Percentiles rank a stretch among this genome's conserved stretches.
Conservation (phyloP, 1,140 invertebrate species). For the Bursaphelenchus mucronatus region DNA sequence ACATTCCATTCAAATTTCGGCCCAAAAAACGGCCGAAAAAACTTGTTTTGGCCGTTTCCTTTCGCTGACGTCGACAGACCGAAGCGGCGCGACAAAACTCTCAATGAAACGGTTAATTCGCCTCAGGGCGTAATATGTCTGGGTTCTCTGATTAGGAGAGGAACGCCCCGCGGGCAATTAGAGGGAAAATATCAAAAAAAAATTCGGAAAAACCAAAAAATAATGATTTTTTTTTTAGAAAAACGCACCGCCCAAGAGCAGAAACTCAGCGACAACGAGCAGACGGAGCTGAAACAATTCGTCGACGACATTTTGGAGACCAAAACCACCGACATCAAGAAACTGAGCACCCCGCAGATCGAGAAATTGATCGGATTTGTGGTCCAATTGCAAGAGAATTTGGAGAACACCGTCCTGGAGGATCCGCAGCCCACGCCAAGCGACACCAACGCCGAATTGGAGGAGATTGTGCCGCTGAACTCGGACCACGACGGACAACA, state of each 20-base stretch:
- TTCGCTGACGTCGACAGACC: no score
- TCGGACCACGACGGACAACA: slow-evolving; percentile 35
- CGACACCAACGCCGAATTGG: slow-evolving; percentile 38
- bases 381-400: slow-evolving; percentile 29
- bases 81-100: no score
- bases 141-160: no score
- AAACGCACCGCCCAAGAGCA: slow-evolving; percentile 15
- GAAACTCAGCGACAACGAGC: slow-evolving; percentile 27
- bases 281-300: slow-evolving; percentile 39
- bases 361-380: slow-evolving; percentile 37
- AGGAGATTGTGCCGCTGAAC: slow-evolving; percentile 54
- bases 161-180: neutral
- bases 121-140: no score
- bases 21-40: no score
- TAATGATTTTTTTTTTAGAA: neutral
- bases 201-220: neutral
- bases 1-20: no score
- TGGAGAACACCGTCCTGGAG: slow-evolving; percentile 29
- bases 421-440: neutral
- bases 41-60: no score
- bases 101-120: no score
- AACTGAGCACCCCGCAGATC: slow-evolving; percentile 29
- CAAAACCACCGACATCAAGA: slow-evolving; percentile 20
- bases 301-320: slow-evolving; percentile 36
- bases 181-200: neutral